phyloP scores from a whole-genome alignment of 2,113 vertebrate genomes.

The Notarius lentiginosus region DNA sequence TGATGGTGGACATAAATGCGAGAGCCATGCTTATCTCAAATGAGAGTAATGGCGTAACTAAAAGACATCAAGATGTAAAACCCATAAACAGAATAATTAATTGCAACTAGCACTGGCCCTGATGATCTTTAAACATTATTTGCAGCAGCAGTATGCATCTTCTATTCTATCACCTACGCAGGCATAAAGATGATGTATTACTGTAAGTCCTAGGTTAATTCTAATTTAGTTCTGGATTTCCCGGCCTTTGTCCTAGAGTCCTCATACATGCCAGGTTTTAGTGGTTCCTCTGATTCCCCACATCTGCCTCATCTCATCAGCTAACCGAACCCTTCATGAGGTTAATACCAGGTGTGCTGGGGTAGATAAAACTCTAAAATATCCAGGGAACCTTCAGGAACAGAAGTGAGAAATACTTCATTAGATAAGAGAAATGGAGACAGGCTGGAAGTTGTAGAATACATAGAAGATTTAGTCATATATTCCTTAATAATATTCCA shows the following conservation, averaged over 20 bases:
- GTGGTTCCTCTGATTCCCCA: not conserved
- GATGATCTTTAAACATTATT: slow-evolving; percentile 13
- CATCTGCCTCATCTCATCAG: not conserved
- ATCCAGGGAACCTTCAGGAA: not conserved
- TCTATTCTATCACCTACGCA: not conserved
- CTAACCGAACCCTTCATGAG: not conserved
- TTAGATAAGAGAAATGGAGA: not conserved
- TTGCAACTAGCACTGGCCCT: not conserved
- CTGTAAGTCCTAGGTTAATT: not conserved
- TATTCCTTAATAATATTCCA: not conserved
- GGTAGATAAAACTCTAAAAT: not conserved
- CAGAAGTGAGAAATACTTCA: not conserved
- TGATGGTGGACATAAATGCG: not conserved
- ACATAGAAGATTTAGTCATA: not conserved
- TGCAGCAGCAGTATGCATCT: not conserved
- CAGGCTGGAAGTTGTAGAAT: not conserved
- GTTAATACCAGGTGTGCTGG: not conserved
- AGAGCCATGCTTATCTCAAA: not conserved
- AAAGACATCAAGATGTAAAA: not conserved
- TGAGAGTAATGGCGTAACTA: not conserved
- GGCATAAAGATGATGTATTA: slow-evolving; percentile 16
- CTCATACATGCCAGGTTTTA: not conserved
- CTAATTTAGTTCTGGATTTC: not conserved
- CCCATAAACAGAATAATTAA: slow-evolving; percentile 12
- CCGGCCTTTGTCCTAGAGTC: not conserved